A percentile compares a stretch with the other conserved stretches of the same genome.
Conservation (phyloP, 1,140 invertebrate genomes). For the Listronotus oregonensis region DNA sequence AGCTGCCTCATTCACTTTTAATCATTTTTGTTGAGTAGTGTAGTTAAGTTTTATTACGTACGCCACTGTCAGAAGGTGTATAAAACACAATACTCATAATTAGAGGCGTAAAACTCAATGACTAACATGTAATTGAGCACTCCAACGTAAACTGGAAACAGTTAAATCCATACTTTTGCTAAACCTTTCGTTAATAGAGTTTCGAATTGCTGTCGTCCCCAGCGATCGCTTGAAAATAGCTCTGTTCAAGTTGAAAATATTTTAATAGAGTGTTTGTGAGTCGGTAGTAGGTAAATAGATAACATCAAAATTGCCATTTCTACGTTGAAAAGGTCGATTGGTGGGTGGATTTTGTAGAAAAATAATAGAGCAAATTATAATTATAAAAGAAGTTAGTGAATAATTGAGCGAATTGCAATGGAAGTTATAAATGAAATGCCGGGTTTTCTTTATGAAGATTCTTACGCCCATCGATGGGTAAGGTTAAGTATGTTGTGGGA, state of each 20-base stretch:
- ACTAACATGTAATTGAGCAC: neutral
- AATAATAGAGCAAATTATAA: too few species aligned
- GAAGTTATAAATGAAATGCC: conserved; percentile 40
- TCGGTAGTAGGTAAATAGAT: too few species aligned
- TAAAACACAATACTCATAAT: conserved; percentile 8
- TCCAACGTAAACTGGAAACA: neutral
- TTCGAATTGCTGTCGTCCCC: too few species aligned
- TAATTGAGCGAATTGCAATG: neutral
- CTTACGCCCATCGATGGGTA: conserved; percentile 46
- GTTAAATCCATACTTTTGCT: conserved; percentile 1
- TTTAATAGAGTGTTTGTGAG: too few species aligned
- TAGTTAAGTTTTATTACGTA: neutral
- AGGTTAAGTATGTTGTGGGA: conserved; percentile 48
- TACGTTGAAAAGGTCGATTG: too few species aligned
- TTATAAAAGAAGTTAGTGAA: neutral
- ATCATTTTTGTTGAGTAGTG: too few species aligned
- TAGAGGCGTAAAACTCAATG: conserved; percentile 20
- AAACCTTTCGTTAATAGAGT: too few species aligned
- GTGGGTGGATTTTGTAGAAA: too few species aligned
- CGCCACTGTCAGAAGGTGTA: conserved; percentile 18
- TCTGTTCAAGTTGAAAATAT: too few species aligned
- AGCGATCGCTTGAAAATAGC: too few species aligned
- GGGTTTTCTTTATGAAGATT: conserved; percentile 45
- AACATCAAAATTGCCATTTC: too few species aligned
- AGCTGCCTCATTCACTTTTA: too few species aligned